Base-by-base conservation (phyloP, 2,797 vertebrate species). In the Iguana delicatissima region DNA sequence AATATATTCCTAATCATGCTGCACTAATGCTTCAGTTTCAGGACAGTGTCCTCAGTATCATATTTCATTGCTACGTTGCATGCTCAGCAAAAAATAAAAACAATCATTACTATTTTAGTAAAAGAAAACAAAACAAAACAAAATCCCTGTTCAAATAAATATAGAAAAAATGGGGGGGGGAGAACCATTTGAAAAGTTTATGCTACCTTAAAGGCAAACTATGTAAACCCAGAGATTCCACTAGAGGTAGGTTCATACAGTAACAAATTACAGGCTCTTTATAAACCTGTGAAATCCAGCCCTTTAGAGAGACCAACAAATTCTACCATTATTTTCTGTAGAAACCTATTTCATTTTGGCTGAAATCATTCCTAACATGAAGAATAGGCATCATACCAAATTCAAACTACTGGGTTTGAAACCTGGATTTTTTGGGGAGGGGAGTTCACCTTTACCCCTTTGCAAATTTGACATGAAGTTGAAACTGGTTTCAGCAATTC, bases 191-290 rank as follows among this genome's bases (percentile, higher is more conserved):
- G 46, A 64, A 18, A 12, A 46, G 4, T 6, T 85, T 73, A 84
- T 92, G 0, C 0, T 62, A 92, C 32, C 90, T 86, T 0, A 80
- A n/a, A 89, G 89, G 55, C 26, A 92, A 3, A n/a, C 55, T 46
- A 32, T n/a, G 24, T 89, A 94, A 90, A 1, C 50, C 77, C 0
- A 38, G 84, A 77, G 85, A 84, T 79, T 93, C 12, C 86, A 55
- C 81, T 57, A 95, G 92, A 95, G 93, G 91, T 93, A 95, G 87
- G 89, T 91, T 90, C 1, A 92, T 87, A 91, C 9, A 95, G 69
- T 88, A 91, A 92, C 14, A 72, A 59, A 83, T n/a, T 91, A 89
- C 3, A 91, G 0, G 35, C 26, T 80, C 52, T 86, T 29, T 26
- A 82, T 26, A 86, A 22, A 82, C 14, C 55, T 64, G 12, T 26